phyloP scores from a whole-genome alignment of 2,113 vertebrate species.

The Kryptolebias marmoratus region DNA sequence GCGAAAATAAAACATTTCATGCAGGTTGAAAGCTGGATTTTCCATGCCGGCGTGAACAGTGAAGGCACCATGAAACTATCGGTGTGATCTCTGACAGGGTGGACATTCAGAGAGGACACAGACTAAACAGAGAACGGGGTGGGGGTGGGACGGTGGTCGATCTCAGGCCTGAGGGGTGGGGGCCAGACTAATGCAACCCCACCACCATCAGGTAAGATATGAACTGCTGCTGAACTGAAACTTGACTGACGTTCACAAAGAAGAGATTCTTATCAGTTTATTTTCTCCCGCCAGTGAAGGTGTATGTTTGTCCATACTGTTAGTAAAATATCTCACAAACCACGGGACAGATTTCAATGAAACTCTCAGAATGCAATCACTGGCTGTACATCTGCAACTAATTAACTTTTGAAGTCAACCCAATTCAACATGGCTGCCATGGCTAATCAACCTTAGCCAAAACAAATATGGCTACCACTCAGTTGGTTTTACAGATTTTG shows the following conservation, averaged over 20 bases:
- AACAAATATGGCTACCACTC: too few relatives aligned
- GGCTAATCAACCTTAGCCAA: too few relatives aligned
- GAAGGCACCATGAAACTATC: not conserved
- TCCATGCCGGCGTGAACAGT: too few relatives aligned
- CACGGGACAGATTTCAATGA: too few relatives aligned
- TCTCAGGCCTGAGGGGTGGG: conserved; percentile 31
- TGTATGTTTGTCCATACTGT: too few relatives aligned
- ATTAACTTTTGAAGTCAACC: too few relatives aligned
- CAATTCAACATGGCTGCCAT: too few relatives aligned
- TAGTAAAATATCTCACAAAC: too few relatives aligned
- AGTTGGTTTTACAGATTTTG: too few relatives aligned
- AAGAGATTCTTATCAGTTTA: conserved; percentile 6
- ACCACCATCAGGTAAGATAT: conserved; percentile 58
- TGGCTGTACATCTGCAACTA: too few relatives aligned
- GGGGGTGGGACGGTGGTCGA: conserved; percentile 19
- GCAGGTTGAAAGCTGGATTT: not conserved
- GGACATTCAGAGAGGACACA: not conserved
- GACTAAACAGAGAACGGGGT: not conserved
- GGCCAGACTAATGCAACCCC: conserved; percentile 38
- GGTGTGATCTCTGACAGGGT: conserved; percentile 7
- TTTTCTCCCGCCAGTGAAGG: not conserved
- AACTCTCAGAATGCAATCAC: too few relatives aligned
- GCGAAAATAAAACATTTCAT: not conserved
- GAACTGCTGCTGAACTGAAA: not conserved
- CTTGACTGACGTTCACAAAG: conserved; percentile 22